Evolutionary conservation across 2,888 invertebrate species (phyloP), one percentile per base, ranked within the genome.

Genomic region (Chouioia cunea): DNA sequence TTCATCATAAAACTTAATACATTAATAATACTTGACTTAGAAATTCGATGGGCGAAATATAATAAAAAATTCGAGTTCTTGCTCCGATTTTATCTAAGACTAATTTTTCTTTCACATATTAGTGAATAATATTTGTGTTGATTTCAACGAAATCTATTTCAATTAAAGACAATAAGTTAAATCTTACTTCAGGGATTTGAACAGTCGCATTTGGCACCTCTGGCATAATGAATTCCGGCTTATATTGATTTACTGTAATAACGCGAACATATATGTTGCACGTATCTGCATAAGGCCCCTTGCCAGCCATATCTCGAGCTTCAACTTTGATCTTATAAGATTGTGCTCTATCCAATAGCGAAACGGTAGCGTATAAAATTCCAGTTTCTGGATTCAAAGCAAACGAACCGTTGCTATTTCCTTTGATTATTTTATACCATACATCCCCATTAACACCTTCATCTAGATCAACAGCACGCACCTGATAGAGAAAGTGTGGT

Each of bases 381-480:
- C 97, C 97, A 14, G 91, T 91, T 65, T 89, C 89, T 0, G 91
- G 88, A 78, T 95, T 93, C 65, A 97, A 88, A 23, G 89, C 87
- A 84, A 97, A 97, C 0, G 91, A 88, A 60, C 91, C 89, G 77
- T 90, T 87, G 65, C 90, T 89, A 81, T 92, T 91, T 69, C 93
- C 93, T 2, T 87, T 87, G 8, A 89, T 85, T 59, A 97, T 95
- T 44, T 87, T 88, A 82, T 95, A 97, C 65, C 89, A 88, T 44
- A 97, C 89, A 75, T 91, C 90, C 8, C 93, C 94, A 80, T 94
- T 93, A 8, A 90, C 80, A 1, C 94, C 95, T 64, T 91, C 90
- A 79, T 97, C 97, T 22, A 88, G 89, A 79, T 97, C 97, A 16
- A 90, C 91, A 0, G 96, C 97, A 73, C 91, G 88, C 0, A 97